Evolutionary conservation across 1,140 invertebrate genomes (phyloP).

Genomic region (Planococcus citri): DNA sequence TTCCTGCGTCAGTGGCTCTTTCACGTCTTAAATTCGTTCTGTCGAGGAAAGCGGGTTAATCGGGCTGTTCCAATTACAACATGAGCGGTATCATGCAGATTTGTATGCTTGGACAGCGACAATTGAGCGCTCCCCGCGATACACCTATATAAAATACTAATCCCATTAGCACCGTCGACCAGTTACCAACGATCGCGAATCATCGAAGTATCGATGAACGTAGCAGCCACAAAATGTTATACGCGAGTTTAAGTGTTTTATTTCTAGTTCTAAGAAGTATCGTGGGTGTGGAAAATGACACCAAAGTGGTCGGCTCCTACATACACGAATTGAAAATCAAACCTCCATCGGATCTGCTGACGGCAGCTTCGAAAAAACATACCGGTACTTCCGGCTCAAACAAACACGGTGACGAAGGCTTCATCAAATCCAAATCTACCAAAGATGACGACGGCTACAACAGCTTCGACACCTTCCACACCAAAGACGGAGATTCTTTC

Average conservation of each 20-base stretch:
- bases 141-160: background rate
- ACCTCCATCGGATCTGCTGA: background rate
- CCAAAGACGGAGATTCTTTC: slow-evolving; percentile 21
- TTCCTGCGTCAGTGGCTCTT: slow-evolving; percentile 1
- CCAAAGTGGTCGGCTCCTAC: background rate
- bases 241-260: background rate
- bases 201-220: background rate
- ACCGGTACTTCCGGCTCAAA: background rate
- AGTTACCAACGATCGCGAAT: background rate
- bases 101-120: slow-evolving; percentile 3
- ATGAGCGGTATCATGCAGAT: background rate
- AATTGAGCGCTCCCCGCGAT: background rate
- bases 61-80: background rate
- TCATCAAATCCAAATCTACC: background rate
- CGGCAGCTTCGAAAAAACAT: background rate
- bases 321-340: background rate
- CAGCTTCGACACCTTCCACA: slow-evolving; percentile 21
- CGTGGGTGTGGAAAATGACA: slow-evolving; percentile 1
- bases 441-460: slow-evolving; percentile 20
- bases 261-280: background rate
- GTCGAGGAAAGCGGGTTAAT: background rate
- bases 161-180: background rate
- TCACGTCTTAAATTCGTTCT: slow-evolving; percentile 1
- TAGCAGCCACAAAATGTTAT: background rate
- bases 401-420: background rate